Percentiles rank a stretch among this genome's conserved stretches.
Conservation (phyloP, 1,140 invertebrate genomes). For the Cyclargus thomasi region DNA sequence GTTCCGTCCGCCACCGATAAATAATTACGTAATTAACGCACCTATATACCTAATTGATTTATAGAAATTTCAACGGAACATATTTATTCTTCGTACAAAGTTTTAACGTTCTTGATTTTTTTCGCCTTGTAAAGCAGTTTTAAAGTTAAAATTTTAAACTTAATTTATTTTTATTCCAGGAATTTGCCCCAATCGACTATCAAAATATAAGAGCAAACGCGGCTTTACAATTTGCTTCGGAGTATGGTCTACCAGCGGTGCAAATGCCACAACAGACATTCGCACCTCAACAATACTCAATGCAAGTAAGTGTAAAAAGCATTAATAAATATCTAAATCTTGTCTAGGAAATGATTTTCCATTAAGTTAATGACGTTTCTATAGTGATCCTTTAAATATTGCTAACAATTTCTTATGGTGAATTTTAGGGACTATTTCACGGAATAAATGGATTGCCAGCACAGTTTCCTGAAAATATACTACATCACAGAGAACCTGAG, state of each 20-base stretch:
- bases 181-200: conserved; percentile 74
- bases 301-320: conserved; percentile 43
- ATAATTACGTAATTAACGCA: conserved; percentile 3
- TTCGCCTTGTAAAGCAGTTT: too few species aligned
- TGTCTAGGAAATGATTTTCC: too few species aligned
- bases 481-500: conserved; percentile 49
- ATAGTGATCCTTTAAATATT: background rate
- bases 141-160: too few species aligned
- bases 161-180: conserved; percentile 38
- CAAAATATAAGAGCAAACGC: conserved; percentile 75
- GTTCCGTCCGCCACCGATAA: background rate
- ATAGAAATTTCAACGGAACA: background rate
- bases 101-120: too few species aligned
- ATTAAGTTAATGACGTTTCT: too few species aligned
- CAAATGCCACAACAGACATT: conserved; percentile 54
- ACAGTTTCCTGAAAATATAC: conserved; percentile 35
- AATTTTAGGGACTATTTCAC: conserved; percentile 40
- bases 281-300: conserved; percentile 44
- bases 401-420: background rate
- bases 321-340: background rate
- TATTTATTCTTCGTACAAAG: background rate
- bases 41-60: background rate
- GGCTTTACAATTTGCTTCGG: conserved; percentile 67
- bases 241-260: conserved; percentile 48
- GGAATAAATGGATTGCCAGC: conserved; percentile 44